Percentiles rank a stretch among this genome's conserved stretches.
phyloP scores from a whole-genome alignment of 2,113 vertebrate genomes.

The Mus pahari region DNA sequence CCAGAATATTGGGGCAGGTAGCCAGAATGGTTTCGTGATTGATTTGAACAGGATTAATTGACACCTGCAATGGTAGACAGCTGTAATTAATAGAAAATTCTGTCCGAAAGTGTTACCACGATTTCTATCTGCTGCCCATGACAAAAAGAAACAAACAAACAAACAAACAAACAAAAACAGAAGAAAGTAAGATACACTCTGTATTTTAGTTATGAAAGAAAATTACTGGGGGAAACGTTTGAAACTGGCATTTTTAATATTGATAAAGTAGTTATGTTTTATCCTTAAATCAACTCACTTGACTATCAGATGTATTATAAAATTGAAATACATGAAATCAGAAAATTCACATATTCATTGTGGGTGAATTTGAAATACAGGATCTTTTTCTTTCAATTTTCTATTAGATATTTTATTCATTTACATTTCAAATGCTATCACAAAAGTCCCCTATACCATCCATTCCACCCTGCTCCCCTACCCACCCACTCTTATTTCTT shows the following conservation, averaged over 20 bases:
- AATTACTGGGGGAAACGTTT: neutral
- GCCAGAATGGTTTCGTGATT: no score
- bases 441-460: no score
- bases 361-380: neutral
- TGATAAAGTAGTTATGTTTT: neutral
- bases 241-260: neutral
- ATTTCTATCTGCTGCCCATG: neutral
- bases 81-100: conserved; percentile 6
- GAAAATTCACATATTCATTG: neutral
- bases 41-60: no score
- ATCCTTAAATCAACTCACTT: neutral
- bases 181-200: neutral
- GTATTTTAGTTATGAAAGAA: neutral
- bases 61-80: neutral
- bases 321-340: neutral
- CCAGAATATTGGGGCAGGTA: no score
- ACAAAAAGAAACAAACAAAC: no score
- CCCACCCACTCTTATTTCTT: no score
- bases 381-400: no score
- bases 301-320: no score
- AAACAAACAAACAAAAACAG: neutral
- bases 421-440: no score
- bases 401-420: no score
- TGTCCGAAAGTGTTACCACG: neutral
- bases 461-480: no score